These are phyloP conservation scores for Theropithecus gelada DNA, from an alignment of 2,113 vertebrate genomes.

Conservation along the genomic window DNA sequence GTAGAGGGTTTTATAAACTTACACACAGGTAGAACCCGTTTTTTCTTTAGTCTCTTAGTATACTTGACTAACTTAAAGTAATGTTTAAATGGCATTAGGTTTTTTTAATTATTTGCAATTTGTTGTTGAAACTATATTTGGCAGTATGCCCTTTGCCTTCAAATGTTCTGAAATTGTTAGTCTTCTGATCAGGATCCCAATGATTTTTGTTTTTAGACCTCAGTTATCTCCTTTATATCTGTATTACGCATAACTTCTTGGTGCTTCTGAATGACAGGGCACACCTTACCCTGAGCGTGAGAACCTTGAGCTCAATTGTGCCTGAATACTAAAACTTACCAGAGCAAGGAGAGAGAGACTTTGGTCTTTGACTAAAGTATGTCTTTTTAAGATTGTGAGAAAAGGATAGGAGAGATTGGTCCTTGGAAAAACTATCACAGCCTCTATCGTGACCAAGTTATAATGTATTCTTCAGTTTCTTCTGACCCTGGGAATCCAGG, in stretches of 20 bases:
- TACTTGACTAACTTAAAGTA: neutral
- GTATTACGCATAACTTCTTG: neutral
- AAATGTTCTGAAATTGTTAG: neutral
- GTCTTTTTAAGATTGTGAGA: neutral
- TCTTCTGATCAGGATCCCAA: neutral
- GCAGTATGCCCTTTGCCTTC: neutral
- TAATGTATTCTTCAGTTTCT: neutral
- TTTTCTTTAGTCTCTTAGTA: neutral
- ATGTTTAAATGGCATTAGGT: neutral
- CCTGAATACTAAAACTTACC: neutral
- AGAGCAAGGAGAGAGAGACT: neutral
- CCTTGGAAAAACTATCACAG: neutral
- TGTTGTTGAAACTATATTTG: conserved; percentile 10
- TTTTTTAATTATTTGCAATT: neutral
- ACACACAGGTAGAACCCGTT: neutral
- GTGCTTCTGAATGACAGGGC: neutral
- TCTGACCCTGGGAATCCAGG: neutral
- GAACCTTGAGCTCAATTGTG: neutral
- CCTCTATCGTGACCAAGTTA: neutral
- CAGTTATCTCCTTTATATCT: neutral
- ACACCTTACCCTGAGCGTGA: neutral
- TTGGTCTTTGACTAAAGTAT: neutral
- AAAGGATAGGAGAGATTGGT: neutral
- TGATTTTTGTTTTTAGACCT: neutral
- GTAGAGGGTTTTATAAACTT: neutral